A percentile compares a stretch with the other conserved stretches of the same genome.
Evolutionary conservation across 2,113 vertebrate genomes (phyloP).

Genomic region (Butorides virescens): DNA sequence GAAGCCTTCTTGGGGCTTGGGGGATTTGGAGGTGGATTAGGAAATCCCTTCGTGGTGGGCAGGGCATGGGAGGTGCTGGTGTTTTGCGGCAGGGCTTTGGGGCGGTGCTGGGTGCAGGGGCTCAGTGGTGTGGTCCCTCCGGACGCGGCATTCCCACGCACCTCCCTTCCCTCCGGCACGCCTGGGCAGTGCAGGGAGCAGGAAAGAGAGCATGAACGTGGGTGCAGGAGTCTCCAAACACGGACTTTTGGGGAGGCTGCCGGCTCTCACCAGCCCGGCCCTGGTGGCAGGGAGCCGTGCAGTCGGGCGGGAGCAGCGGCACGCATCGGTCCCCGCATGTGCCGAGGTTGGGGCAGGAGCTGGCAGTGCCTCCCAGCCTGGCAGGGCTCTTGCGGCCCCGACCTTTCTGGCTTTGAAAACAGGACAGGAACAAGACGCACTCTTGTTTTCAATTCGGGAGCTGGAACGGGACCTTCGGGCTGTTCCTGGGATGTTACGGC

Average conservation of each 20-base stretch:
- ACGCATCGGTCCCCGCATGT: accelerated
- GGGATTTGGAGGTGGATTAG: background rate
- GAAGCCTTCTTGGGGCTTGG: background rate
- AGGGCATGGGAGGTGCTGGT: background rate
- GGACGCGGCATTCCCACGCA: accelerated
- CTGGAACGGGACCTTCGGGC: conserved; percentile 27
- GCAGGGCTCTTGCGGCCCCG: background rate
- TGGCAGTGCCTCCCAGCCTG: background rate
- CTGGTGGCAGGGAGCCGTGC: accelerated
- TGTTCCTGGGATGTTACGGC: background rate
- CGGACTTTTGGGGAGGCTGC: background rate
- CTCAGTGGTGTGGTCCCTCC: background rate
- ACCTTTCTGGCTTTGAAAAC: conserved; percentile 32
- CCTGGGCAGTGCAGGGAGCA: background rate
- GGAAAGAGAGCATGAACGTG: background rate
- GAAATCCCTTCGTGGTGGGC: background rate
- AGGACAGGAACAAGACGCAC: background rate
- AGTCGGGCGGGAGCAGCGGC: background rate
- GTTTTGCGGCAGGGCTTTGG: background rate
- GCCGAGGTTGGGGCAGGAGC: background rate
- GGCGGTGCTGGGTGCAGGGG: accelerated
- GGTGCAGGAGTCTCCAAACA: background rate
- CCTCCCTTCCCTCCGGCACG: background rate
- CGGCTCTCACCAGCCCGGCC: accelerated
- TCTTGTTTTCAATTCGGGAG: conserved; percentile 29